Percentiles rank a stretch among this genome's conserved stretches.
phyloP scores from a whole-genome alignment of 2,797 vertebrate genomes.

The Hypotaenidia okinawae region DNA sequence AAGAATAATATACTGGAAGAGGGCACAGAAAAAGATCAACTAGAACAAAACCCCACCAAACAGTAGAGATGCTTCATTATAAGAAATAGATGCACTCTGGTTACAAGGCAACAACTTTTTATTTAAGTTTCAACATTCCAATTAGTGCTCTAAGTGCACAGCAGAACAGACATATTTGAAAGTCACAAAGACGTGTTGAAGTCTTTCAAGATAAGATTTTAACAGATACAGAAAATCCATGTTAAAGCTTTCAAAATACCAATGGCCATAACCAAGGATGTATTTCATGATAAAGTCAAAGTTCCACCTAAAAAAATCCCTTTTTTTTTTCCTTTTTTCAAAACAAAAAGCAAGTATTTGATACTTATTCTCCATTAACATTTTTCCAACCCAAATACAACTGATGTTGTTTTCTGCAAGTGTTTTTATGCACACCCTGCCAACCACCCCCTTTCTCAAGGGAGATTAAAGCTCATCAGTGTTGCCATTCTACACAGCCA shows the following conservation, averaged over 20 bases:
- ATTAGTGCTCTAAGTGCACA: neutral
- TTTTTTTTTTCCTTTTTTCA: neutral
- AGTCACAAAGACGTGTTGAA: neutral
- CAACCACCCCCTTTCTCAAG: neutral
- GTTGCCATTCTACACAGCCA: neutral
- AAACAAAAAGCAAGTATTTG: neutral
- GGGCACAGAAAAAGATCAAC: neutral
- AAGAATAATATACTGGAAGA: neutral
- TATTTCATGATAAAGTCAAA: neutral
- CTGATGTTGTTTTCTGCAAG: neutral
- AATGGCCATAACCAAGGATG: neutral
- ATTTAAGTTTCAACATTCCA: neutral
- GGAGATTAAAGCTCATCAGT: neutral
- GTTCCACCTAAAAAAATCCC: neutral
- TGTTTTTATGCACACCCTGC: neutral
- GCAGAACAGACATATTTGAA: neutral
- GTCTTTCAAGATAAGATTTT: neutral
- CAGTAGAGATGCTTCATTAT: neutral
- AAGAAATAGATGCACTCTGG: neutral
- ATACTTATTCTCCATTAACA: neutral
- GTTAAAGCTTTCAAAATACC: neutral
- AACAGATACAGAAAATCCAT: neutral
- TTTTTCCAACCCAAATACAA: neutral
- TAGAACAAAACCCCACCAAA: neutral
- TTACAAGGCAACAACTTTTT: neutral